Evolutionary conservation across 2,113 vertebrate genomes (phyloP).

Genomic region (Cochlearius cochlearius): DNA sequence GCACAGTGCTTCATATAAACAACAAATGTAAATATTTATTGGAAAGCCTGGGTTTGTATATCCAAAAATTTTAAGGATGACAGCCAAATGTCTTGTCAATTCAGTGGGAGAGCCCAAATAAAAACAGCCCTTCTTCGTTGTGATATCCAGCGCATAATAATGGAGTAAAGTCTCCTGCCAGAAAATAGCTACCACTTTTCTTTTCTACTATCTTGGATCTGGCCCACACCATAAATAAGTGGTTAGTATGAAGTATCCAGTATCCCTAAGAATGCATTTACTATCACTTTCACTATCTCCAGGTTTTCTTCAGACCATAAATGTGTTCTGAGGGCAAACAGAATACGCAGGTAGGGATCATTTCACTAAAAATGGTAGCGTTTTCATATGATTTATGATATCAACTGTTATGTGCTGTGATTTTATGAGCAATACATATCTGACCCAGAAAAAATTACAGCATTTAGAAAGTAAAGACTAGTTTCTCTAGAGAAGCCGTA

Average conservation of each 20-base stretch:
- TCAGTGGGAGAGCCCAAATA: not conserved
- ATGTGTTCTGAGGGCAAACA: not conserved
- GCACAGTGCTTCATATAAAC: not conserved
- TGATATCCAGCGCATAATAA: not conserved
- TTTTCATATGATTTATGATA: not conserved
- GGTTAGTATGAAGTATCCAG: not conserved
- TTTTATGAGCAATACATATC: not conserved
- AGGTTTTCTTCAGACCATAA: not conserved
- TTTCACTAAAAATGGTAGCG: not conserved
- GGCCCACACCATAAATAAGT: not conserved
- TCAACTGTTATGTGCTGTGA: not conserved
- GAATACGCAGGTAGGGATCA: not conserved
- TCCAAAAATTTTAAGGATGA: not conserved
- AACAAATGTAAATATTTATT: conserved; percentile 30
- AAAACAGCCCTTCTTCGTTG: not conserved
- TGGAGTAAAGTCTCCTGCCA: not conserved
- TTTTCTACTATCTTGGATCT: not conserved
- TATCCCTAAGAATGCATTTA: not conserved
- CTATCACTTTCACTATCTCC: not conserved
- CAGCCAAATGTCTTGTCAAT: conserved; percentile 9
- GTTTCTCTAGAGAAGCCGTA: not conserved
- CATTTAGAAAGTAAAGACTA: not conserved
- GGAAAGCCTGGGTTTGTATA: not conserved
- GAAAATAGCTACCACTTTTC: not conserved
- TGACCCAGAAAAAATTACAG: not conserved